Evolutionary conservation across 2,888 invertebrate genomes (phyloP), one percentile per base, ranked within the genome.

Genomic region (Conchocele bisecta): DNA sequence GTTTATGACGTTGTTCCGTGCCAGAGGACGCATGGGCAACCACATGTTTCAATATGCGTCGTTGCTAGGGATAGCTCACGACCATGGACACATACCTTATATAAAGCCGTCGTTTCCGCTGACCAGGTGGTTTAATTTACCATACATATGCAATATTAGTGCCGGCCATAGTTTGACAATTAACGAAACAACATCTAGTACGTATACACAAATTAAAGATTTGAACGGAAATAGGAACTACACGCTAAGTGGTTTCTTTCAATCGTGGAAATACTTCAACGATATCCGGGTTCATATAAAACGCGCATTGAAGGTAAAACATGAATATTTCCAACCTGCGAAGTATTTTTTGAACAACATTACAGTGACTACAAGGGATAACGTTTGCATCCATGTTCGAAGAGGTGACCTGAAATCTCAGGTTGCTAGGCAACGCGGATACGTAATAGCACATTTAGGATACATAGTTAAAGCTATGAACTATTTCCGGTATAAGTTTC

Each of bases 201-300:
- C 42, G 15, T 78, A 67, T 37, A 69, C 68, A 28, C 15, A 28
- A 1, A 29, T 53, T 11, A 7, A 78, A 0, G 51, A 51, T 17
- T 64, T 82, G 6, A 41, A 59, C 6, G 58, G 63, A 41, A 50
- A 53, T 24, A 50, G 50, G 24, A 83, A 83, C 31, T 74, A 61
- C 59, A 65, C 79, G 0, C 54, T 83, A 35, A 50, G 39, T 24
- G 83, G 83, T 26, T 84, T 79, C 60, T 78, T 61, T 39, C 83
- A 84, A 54, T 81, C 80, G 0, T 84, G 81, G 81, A 76, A 73
- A 58, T 84, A 84, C 56, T 84, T 84, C 50, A 44, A 61, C 2
- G 64, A 75, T 35, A 53, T 69, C 9, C 41, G 35, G 26, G 35
- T 72, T 2, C 31, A 29, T 9, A 59, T 84, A 1, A 35, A 65